A percentile compares a stretch with the other conserved stretches of the same genome.
These are phyloP conservation scores for Lysiphlebus fabarum DNA, from an alignment of 1,140 invertebrate species.

Conservation along the genomic window DNA sequence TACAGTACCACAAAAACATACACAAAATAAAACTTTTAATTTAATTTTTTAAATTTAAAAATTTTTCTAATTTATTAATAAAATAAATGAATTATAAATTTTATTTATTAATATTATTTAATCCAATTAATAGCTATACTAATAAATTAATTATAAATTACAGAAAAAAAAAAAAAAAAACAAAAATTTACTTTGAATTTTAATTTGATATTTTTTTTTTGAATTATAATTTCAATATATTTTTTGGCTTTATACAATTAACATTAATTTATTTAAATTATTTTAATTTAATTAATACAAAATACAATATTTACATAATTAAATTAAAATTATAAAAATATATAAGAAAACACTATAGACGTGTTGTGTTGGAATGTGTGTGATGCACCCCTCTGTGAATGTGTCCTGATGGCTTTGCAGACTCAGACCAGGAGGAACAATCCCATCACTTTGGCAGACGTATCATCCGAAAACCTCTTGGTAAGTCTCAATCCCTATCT, in stretches of 20 bases:
- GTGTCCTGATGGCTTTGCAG: slow-evolving; percentile 53
- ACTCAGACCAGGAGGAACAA: slow-evolving; percentile 59
- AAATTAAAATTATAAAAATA: slow-evolving; percentile 26
- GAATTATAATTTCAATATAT: too few relatives aligned
- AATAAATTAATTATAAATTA: slow-evolving; percentile 13
- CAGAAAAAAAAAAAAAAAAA: slow-evolving; percentile 5
- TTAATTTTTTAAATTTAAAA: slow-evolving; percentile 2
- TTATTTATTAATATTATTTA: slow-evolving; percentile 5
- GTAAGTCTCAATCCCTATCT: slow-evolving; percentile 40
- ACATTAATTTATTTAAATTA: too few relatives aligned
- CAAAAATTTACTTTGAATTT: not conserved
- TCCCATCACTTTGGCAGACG: slow-evolving; percentile 48
- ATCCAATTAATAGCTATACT: slow-evolving; percentile 2
- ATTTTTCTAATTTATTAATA: too few relatives aligned
- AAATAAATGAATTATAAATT: too few relatives aligned
- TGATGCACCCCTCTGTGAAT: slow-evolving; percentile 54
- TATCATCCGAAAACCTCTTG: slow-evolving; percentile 55
- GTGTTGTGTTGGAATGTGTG: slow-evolving; percentile 53
- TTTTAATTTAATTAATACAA: not conserved
- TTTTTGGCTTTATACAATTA: too few relatives aligned
- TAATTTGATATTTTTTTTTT: not conserved
- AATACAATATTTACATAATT: slow-evolving; percentile 5
- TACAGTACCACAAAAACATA: slow-evolving; percentile 1
- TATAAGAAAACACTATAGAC: slow-evolving; percentile 46
- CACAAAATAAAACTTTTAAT: not conserved